Conservation (phyloP, 23 tunicate genomes). For the Botrylloides violaceus region DNA sequence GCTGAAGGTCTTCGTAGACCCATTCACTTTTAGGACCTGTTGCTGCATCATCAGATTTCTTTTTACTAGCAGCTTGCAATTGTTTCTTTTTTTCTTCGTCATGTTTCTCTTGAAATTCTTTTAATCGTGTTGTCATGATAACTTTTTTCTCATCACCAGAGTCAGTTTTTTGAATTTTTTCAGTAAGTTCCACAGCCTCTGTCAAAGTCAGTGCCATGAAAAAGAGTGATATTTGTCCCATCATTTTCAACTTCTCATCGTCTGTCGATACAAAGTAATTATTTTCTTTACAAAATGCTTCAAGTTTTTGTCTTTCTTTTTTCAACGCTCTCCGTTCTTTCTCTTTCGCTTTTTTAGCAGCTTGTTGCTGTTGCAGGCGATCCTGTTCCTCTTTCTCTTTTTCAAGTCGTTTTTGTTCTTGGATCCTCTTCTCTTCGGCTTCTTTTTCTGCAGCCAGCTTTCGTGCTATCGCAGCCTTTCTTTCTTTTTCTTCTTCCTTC, state of each 20-base stretch:
- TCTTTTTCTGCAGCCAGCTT: slow-evolving; percentile 43
- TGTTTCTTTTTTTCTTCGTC: slow-evolving; percentile 62
- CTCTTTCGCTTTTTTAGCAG: slow-evolving; percentile 74
- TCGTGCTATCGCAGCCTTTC: slow-evolving; percentile 49
- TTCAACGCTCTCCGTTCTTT: slow-evolving; percentile 67
- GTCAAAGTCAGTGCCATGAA: slow-evolving; percentile 21
- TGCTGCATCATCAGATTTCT: slow-evolving; percentile 12
- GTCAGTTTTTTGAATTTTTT: slow-evolving; percentile 20
- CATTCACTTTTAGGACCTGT: slow-evolving; percentile 22
- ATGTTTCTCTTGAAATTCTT: slow-evolving; percentile 36
- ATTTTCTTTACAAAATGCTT: slow-evolving; percentile 65
- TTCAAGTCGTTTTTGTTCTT: slow-evolving; percentile 40
- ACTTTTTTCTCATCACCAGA: slow-evolving; percentile 10
- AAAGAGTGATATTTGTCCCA: slow-evolving; percentile 53
- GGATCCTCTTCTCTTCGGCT: slow-evolving; percentile 39
- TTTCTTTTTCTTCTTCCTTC: slow-evolving; percentile 69
- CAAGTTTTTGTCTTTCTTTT: slow-evolving; percentile 61
- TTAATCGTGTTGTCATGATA: slow-evolving; percentile 26
- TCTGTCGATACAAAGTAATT: slow-evolving; percentile 43
- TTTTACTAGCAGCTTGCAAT: slow-evolving; percentile 24
- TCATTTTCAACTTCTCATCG: slow-evolving; percentile 35
- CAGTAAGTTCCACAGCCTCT: slow-evolving; percentile 34
- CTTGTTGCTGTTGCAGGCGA: slow-evolving; percentile 28
- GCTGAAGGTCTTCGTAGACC: slow-evolving; percentile 66
- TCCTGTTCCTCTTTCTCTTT: slow-evolving; percentile 35